Evolutionary conservation across 2,888 invertebrate genomes (phyloP).

Genomic region (Synergus umbraculus): DNA sequence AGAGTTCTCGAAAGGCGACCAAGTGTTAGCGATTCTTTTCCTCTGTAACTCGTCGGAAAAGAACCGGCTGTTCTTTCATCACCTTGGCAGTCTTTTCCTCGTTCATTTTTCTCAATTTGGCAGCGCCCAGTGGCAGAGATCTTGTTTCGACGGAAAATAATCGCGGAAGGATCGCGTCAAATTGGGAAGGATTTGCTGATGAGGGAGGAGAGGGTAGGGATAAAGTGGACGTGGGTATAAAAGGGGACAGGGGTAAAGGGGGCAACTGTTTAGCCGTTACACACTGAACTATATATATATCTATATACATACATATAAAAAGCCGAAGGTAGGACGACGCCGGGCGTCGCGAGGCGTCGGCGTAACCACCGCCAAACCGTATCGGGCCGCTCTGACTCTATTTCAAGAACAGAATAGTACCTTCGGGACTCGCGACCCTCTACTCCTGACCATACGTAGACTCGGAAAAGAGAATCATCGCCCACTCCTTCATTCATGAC

Average conservation of each 20-base stretch:
- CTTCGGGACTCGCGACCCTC: conserved; percentile 56
- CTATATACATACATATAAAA: conserved; percentile 59
- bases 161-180: conserved; percentile 52
- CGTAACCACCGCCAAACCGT: conserved; percentile 67
- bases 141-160: conserved; percentile 42
- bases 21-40: background rate
- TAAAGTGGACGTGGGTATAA: conserved; percentile 42
- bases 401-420: conserved; percentile 73
- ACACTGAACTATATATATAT: conserved; percentile 37
- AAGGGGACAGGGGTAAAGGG: conserved; percentile 31
- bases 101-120: background rate
- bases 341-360: conserved; percentile 62
- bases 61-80: background rate
- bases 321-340: conserved; percentile 63
- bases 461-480: conserved; percentile 38
- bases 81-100: background rate
- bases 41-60: background rate
- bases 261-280: conserved; percentile 53
- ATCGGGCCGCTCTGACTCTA: conserved; percentile 72
- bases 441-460: conserved; percentile 51
- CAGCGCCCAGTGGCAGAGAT: background rate
- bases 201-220: conserved; percentile 3
- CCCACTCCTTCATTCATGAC: conserved; percentile 40
- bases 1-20: conserved; percentile 11
- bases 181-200: conserved; percentile 4